Conservation (phyloP, 2,797 vertebrate genomes). For the Prunella strophiata region DNA sequence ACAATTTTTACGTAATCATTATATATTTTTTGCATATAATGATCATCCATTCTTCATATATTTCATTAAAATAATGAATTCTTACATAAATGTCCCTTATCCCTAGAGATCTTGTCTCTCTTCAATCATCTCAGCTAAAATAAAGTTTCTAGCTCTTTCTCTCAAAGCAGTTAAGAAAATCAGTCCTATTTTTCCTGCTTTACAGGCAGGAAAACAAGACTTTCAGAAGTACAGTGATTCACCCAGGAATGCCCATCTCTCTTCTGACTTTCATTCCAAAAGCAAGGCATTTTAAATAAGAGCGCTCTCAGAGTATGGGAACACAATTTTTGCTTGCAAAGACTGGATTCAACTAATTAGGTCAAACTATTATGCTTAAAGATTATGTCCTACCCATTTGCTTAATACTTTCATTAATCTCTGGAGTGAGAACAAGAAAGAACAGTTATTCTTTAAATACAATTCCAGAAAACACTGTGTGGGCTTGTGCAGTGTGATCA, state of each 20-base stretch:
- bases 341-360: slow-evolving; percentile 53
- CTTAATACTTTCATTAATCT: slow-evolving; percentile 57
- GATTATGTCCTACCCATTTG: slow-evolving; percentile 54
- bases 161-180: not conserved
- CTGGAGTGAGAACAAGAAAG: slow-evolving; percentile 38
- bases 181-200: not conserved
- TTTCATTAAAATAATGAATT: not conserved
- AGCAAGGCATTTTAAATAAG: not conserved
- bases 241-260: not conserved
- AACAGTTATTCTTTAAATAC: slow-evolving; percentile 52
- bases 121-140: not conserved
- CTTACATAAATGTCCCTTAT: not conserved
- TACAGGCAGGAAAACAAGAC: not conserved
- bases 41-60: not conserved
- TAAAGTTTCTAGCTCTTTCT: not conserved
- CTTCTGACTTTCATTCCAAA: not conserved
- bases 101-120: not conserved
- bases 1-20: not conserved
- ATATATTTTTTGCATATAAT: not conserved
- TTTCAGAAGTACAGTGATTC: not conserved
- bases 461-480: slow-evolving; percentile 61
- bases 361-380: slow-evolving; percentile 42
- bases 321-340: slow-evolving; percentile 24
- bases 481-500: slow-evolving; percentile 20
- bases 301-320: not conserved